Evolutionary conservation across 92 coral and sea anemone genomes (phyloP).

Genomic region (Phenganax subtilis): DNA sequence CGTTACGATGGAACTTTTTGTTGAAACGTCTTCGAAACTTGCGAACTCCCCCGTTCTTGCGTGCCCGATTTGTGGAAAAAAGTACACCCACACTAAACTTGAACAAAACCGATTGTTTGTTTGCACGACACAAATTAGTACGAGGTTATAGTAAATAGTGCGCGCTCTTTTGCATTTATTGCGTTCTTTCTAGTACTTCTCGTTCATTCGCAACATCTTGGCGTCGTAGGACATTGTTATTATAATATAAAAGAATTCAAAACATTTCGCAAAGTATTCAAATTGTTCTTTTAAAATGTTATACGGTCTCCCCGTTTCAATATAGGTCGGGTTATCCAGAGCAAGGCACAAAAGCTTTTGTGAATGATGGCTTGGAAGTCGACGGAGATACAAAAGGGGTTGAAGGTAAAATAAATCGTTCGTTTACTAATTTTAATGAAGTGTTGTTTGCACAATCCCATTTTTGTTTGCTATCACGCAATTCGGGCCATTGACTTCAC

Average conservation of each 20-base stretch:
- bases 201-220: background rate
- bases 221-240: background rate
- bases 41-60: too few relatives aligned
- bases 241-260: slow-evolving; percentile 16
- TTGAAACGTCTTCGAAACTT: too few relatives aligned
- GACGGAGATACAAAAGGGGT: background rate
- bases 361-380: background rate
- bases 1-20: too few relatives aligned
- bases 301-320: background rate
- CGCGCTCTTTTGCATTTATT: background rate
- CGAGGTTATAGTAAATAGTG: too few relatives aligned
- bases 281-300: background rate
- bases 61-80: too few relatives aligned
- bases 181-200: background rate
- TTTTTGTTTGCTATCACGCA: too few relatives aligned
- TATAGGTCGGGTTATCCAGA: slow-evolving; percentile 7
- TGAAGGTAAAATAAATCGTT: background rate
- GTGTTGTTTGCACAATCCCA: too few relatives aligned
- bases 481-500: too few relatives aligned
- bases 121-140: too few relatives aligned
- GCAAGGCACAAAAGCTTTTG: background rate
- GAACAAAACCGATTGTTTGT: too few relatives aligned
- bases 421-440: background rate
- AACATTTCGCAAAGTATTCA: background rate
- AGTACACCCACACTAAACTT: too few relatives aligned